Evolutionary conservation across 2,113 vertebrate species (phyloP), one percentile per base, ranked within the genome.

Genomic region (Hippopotamus amphibius): DNA sequence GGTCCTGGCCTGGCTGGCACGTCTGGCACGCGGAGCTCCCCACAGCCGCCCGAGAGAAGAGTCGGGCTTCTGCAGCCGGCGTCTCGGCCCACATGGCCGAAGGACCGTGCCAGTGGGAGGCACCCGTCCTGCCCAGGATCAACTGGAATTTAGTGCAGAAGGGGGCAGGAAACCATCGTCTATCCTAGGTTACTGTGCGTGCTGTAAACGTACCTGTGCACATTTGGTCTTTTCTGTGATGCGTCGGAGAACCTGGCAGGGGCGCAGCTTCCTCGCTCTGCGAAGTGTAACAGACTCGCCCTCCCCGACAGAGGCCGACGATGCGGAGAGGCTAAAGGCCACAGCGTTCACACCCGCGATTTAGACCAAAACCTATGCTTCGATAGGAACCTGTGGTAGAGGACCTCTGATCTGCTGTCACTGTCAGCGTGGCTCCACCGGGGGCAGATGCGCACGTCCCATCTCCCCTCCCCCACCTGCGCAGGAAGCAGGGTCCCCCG

Each of bases 11-110:
- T 3, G 6, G 76, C 30, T 13, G 30, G 76, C 1, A 1, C 6
- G 0, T 19, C 74, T 0, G 21, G 50, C 1, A 30, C 1, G 1
- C 1, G 2, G 33, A 2, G 30, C 50, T 79, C 76, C 50, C 19
- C 76, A 17, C 3, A 0, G 19, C 76, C 14, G 76, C 50, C 33
- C 0, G 2, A 3, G 6, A 28, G 48, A 46, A 46, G 53, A 3
- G 7, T 13, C 37, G 10, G 37, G 53, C 2, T 48, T 91, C 14
- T 80, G 21, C 77, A 37, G 21, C 53, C 33, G 7, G 55, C 12
- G 77, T 57, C n/a, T 1, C 14, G 19, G 12, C 13, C 21, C 5
- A 3, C 2, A 0, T 16, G n/a, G 37, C 79, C 76, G 37, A 11
- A 11, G 79, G 55, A 37, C 37, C 8, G 0, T 41, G 6, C 55